phyloP scores from a whole-genome alignment of 2,888 invertebrate genomes.

The Lepeophtheirus nordmannii region DNA sequence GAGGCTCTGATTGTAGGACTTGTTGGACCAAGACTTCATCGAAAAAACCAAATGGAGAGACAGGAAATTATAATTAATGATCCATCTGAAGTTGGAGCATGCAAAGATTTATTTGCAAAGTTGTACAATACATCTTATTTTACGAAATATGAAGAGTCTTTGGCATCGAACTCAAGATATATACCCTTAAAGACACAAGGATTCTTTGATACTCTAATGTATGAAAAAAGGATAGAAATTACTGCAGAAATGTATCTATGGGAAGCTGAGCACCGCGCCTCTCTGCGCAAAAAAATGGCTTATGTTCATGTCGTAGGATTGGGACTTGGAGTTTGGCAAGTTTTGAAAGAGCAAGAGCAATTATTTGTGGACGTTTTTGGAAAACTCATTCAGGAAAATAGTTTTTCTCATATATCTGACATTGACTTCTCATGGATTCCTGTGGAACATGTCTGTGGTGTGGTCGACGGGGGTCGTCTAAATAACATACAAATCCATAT shows the following conservation, averaged over 20 bases:
- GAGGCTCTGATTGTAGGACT: no score
- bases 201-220: conserved; percentile 1
- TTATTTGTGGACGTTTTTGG: not conserved
- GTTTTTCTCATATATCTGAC: no score
- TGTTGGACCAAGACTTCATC: no score
- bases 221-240: not conserved
- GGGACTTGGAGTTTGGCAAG: conserved; percentile 5
- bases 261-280: not conserved
- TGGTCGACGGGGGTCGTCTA: no score
- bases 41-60: no score
- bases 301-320: not conserved
- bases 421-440: no score
- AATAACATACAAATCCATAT: not conserved
- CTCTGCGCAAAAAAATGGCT: no score
- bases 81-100: no score
- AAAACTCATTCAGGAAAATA: not conserved
- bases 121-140: not conserved
- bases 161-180: not conserved
- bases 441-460: no score
- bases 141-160: not conserved
- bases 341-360: not conserved
- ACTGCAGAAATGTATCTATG: not conserved
- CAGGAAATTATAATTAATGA: no score
- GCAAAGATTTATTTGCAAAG: not conserved
- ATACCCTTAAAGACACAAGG: no score